A percentile compares a stretch with the other conserved stretches of the same genome.
Conservation (phyloP, 2,888 invertebrate genomes). For the Eupsilia transversa region DNA sequence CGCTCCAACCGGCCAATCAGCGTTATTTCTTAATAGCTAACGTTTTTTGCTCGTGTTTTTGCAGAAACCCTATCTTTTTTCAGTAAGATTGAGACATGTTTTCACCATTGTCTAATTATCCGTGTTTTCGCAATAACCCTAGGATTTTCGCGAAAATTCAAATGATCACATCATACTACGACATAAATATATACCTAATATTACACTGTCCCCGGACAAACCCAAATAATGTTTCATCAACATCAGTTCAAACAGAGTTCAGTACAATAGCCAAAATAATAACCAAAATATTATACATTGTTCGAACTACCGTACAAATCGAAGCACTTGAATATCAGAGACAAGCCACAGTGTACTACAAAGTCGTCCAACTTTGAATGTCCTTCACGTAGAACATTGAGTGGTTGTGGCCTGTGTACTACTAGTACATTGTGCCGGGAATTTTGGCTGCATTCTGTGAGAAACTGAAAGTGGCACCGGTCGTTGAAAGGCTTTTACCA, state of each 20-base stretch:
- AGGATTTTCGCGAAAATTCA: too few species aligned
- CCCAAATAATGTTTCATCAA: neutral
- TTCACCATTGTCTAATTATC: too few species aligned
- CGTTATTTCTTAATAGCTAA: too few species aligned
- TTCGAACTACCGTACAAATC: neutral
- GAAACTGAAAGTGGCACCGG: neutral
- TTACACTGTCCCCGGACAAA: too few species aligned
- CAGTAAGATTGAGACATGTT: too few species aligned
- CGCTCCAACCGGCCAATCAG: too few species aligned
- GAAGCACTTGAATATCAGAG: conserved; percentile 28
- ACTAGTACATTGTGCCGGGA: neutral
- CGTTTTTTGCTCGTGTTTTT: too few species aligned
- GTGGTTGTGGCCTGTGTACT: conserved; percentile 25
- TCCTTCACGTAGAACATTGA: conserved; percentile 25
- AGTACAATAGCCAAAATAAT: conserved; percentile 4
- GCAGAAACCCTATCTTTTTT: too few species aligned
- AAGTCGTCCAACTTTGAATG: conserved; percentile 47
- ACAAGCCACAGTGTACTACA: conserved; percentile 25
- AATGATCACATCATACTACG: too few species aligned
- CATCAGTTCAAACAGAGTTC: neutral
- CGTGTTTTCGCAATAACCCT: too few species aligned
- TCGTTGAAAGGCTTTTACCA: conserved; percentile 10
- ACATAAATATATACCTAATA: too few species aligned
- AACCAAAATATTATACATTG: conserved; percentile 3
- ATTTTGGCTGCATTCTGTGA: conserved; percentile 16